Conservation (phyloP, 2,113 vertebrate genomes). For the Colinus virginianus region DNA sequence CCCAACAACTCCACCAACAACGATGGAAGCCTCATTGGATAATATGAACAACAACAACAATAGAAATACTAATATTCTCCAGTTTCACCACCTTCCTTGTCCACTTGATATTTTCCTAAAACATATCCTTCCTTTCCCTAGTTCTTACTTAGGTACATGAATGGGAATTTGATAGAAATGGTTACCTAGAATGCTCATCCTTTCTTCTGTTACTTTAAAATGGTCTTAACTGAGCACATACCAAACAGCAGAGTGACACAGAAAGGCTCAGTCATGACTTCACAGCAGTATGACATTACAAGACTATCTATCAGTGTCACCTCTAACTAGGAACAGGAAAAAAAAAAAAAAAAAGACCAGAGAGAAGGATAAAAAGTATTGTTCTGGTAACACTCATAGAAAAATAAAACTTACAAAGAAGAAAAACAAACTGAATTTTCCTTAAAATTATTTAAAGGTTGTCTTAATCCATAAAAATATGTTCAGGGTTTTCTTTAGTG, state of each 20-base stretch:
- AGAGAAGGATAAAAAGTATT: neutral
- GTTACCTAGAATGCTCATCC: neutral
- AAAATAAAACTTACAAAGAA: neutral
- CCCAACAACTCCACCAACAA: neutral
- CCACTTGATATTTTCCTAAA: neutral
- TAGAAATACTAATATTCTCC: neutral
- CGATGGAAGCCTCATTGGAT: neutral
- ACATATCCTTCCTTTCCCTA: neutral
- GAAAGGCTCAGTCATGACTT: neutral
- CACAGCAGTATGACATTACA: neutral
- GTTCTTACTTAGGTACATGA: neutral
- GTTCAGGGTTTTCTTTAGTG: neutral
- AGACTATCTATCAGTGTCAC: neutral
- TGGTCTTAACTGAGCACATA: neutral
- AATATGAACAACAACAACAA: neutral
- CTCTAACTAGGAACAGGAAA: neutral
- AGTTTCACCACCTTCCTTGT: neutral
- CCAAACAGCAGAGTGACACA: rapidly evolving
- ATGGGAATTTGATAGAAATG: neutral
- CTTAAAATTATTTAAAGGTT: neutral
- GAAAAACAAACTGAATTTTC: neutral
- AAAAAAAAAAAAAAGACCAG: neutral
- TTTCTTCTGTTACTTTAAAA: neutral
- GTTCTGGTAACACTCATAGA: neutral
- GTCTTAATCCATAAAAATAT: neutral